A percentile compares a stretch with the other conserved stretches of the same genome.
phyloP scores from a whole-genome alignment of 1,140 invertebrate species.

The Ylistrum balloti region DNA sequence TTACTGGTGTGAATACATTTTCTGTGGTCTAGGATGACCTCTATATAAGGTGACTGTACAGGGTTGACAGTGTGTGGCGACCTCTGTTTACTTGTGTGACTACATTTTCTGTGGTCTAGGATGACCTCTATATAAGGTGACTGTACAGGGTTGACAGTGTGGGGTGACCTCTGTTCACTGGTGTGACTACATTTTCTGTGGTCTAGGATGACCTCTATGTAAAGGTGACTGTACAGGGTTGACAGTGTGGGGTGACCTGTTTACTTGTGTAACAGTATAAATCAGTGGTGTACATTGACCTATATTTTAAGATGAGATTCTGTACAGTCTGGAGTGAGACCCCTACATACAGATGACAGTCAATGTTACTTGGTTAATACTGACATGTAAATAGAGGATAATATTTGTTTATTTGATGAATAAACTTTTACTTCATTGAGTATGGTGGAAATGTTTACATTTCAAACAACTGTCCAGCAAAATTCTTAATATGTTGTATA shows the following conservation, averaged over 20 bases:
- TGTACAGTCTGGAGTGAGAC: not conserved
- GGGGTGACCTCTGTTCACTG: not conserved
- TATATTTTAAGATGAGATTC: not conserved
- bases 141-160: not conserved
- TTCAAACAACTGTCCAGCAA: too few relatives aligned
- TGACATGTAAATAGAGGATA: not conserved
- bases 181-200: not conserved
- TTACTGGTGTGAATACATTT: not conserved
- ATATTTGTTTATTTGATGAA: too few relatives aligned
- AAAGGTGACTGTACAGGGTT: slow-evolving; percentile 30
- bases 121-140: not conserved
- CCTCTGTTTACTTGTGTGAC: not conserved
- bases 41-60: not conserved
- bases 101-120: not conserved
- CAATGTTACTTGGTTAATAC: not conserved
- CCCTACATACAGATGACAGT: not conserved
- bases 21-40: not conserved
- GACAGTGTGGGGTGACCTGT: not conserved
- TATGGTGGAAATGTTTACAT: too few relatives aligned
- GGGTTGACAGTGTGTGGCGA: not conserved
- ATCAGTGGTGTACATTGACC: not conserved
- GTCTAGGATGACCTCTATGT: not conserved
- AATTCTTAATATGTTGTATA: too few relatives aligned
- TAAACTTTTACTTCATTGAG: too few relatives aligned
- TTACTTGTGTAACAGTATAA: not conserved